phyloP scores from a whole-genome alignment of 2,888 invertebrate genomes.

The Thyatira batis region DNA sequence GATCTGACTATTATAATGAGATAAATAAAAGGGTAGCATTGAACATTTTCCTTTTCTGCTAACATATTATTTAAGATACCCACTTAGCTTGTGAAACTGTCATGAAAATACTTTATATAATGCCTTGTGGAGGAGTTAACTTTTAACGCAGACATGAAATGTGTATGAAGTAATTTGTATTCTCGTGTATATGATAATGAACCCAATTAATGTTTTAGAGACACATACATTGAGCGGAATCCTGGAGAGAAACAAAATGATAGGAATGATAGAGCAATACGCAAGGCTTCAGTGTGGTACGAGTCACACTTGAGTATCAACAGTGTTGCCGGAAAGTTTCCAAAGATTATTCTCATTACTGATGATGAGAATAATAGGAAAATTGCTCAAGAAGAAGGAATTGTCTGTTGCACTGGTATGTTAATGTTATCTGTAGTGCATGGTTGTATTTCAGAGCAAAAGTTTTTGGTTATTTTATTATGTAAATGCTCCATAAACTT shows the following conservation, averaged over 20 bases:
- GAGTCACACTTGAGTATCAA: constrained; percentile 85
- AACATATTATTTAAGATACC: too few species aligned
- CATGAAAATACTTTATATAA: too few species aligned
- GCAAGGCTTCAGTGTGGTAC: constrained; percentile 92
- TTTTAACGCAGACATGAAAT: too few species aligned
- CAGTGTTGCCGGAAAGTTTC: constrained; percentile 47
- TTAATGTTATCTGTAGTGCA: background rate
- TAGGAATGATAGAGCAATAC: constrained; percentile 95
- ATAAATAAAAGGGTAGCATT: background rate
- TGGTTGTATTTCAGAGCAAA: too few species aligned
- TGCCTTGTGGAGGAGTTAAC: too few species aligned
- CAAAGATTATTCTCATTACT: constrained; percentile 89
- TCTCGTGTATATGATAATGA: background rate
- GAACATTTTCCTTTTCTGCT: too few species aligned
- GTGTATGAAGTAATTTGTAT: too few species aligned
- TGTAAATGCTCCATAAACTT: too few species aligned
- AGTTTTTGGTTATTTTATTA: too few species aligned
- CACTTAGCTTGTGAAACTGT: too few species aligned
- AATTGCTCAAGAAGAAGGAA: constrained; percentile 86
- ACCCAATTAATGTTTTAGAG: constrained; percentile 77
- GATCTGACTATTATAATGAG: constrained; percentile 4
- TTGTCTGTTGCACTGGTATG: constrained; percentile 87
- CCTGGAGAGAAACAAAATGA: constrained; percentile 94
- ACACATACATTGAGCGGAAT: constrained; percentile 92
- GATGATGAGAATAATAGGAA: constrained; percentile 91